phyloP scores from a whole-genome alignment of 2,888 invertebrate species.

The Bombylius major region DNA sequence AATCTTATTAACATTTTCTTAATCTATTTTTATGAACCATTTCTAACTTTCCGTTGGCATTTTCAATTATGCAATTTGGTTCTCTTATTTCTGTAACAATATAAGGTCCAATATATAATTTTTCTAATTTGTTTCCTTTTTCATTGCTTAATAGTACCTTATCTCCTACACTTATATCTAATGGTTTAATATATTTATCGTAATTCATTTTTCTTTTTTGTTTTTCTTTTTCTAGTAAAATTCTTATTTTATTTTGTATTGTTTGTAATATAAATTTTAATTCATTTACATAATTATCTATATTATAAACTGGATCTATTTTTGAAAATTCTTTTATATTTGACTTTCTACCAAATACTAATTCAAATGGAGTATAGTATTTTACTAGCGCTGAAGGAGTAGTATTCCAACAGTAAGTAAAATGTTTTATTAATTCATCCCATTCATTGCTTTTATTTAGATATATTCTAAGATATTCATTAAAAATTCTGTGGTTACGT shows the following conservation, averaged over 20 bases:
- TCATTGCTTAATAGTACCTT: too few relatives aligned
- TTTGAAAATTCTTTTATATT: background rate
- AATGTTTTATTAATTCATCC: slow-evolving; percentile 4
- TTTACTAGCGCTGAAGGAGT: slow-evolving; percentile 4
- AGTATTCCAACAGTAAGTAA: slow-evolving; percentile 6
- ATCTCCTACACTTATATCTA: too few relatives aligned
- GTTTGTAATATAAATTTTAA: background rate
- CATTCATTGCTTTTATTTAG: slow-evolving; percentile 6
- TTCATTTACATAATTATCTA: background rate
- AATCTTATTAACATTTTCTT: too few relatives aligned
- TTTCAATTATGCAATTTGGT: too few relatives aligned
- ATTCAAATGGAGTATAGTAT: slow-evolving; percentile 9
- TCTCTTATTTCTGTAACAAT: too few relatives aligned
- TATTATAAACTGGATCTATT: background rate
- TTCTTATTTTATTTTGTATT: background rate
- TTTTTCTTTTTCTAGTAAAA: background rate
- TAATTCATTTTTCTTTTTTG: background rate
- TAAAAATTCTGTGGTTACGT: slow-evolving; percentile 9
- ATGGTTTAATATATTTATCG: background rate
- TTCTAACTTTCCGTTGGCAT: too few relatives aligned
- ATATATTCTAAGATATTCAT: slow-evolving; percentile 11
- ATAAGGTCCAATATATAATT: too few relatives aligned
- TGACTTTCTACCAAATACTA: slow-evolving; percentile 8
- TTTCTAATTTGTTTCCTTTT: too few relatives aligned
- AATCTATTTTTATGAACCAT: too few relatives aligned